Base-by-base conservation (phyloP, 92 coral and sea anemone genomes). In the Porites evermanni region DNA sequence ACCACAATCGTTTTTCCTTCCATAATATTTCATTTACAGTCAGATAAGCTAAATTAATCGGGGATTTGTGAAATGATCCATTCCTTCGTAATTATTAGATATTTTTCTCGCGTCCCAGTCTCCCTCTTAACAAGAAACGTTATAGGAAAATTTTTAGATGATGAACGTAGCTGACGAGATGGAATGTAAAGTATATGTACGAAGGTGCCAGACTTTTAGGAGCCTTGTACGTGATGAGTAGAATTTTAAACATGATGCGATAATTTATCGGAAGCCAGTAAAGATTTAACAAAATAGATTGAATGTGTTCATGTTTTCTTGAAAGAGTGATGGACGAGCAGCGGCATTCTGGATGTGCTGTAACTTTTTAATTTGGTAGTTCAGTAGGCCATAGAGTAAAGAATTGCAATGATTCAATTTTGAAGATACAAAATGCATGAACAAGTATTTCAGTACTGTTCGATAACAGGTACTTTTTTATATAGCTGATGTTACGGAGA, bases 291-390 rank as follows among this genome's bases (percentile, higher is more conserved):
- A 68, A 44, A 24, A 2, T 11, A 23, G 50, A 51, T 2, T 51
- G 12, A 3, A 56, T 56, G 16, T 56, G 16, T 68, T 68, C 50
- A 68, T 26, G 72, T 12, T 21, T 68, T 20, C 7, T 68, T 26
- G 72, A 21, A 14, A 68, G 44, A 12, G 72, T 20, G 51, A 68
- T 13, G 12, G 38, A 24, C 19, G 12, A 17, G 72, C 83, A 73
- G 70, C 88, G 56, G 88, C 47, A 38, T 75, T 85, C 79, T 29
- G 21, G 61, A 23, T 23, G 82, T 19, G 50, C 0, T 67, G 83
- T 50, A 79, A 70, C 70, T 63, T 79, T 53, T 58, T 68, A 7
- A 79, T 26, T 19, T 32, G 72, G 47, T 63, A 79, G 29, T 64
- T 38, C 12, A 32, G 83, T 26, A 38, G 23, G 59, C 77, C 61